These are phyloP conservation scores for Rhynchonycteris naso DNA, from an alignment of 2,797 vertebrate species.

Conservation along the genomic window DNA sequence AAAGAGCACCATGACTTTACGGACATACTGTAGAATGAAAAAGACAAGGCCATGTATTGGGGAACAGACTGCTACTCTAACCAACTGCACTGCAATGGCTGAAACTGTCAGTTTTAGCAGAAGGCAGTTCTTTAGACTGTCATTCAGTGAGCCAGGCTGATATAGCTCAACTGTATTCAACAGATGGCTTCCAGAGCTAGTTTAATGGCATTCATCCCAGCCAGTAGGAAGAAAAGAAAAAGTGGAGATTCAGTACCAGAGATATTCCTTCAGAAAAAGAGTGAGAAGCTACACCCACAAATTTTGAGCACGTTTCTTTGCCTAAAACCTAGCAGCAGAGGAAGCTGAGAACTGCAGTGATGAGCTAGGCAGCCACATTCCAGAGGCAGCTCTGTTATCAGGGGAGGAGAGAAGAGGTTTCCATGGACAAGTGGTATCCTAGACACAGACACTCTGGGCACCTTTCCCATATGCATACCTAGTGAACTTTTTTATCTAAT, in stretches of 20 bases:
- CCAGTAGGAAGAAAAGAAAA: background rate
- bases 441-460: background rate
- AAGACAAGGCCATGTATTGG: background rate
- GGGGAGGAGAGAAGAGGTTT: background rate
- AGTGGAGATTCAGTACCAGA: background rate
- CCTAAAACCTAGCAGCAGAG: background rate
- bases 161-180: background rate
- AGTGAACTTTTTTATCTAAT: background rate
- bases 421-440: background rate
- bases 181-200: background rate
- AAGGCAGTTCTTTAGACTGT: background rate
- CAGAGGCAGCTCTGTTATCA: background rate
- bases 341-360: background rate
- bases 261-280: background rate
- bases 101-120: background rate
- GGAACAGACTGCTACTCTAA: background rate
- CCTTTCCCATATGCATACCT: background rate
- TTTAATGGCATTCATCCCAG: background rate
- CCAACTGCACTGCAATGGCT: background rate
- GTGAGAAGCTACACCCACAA: background rate
- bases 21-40: too few species aligned
- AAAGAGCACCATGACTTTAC: too few species aligned
- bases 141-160: background rate
- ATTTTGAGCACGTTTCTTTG: background rate
- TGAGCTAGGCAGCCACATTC: background rate